These are phyloP conservation scores for Pituophis catenifer DNA, from an alignment of 2,113 vertebrate species.

Conservation along the genomic window DNA sequence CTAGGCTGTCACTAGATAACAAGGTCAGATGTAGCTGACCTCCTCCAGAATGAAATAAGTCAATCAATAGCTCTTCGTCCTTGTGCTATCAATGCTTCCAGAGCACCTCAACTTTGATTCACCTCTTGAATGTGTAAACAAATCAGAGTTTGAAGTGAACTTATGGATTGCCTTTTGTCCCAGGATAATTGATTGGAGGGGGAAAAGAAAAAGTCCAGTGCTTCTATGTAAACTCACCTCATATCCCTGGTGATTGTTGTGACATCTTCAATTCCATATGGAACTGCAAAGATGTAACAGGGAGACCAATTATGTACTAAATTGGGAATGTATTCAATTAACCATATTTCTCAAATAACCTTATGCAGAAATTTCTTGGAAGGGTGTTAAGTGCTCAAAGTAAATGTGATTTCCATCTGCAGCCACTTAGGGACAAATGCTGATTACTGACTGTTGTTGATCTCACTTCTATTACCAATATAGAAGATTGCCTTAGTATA, in stretches of 20 bases:
- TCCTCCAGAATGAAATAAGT: neutral
- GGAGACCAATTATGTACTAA: conserved; percentile 58
- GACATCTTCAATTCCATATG: conserved; percentile 55
- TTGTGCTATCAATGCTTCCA: neutral
- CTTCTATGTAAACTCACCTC: neutral
- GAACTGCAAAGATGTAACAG: conserved; percentile 59
- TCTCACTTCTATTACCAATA: neutral
- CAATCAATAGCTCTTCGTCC: neutral
- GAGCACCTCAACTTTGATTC: conserved; percentile 13
- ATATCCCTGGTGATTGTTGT: conserved; percentile 16
- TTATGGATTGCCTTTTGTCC: conserved; percentile 3
- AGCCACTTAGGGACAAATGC: neutral
- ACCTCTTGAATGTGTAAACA: conserved; percentile 17
- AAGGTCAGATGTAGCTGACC: neutral
- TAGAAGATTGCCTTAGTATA: neutral
- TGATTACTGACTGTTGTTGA: neutral
- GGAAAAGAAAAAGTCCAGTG: neutral
- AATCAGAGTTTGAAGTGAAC: conserved; percentile 1
- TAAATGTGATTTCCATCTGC: neutral
- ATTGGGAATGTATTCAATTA: conserved; percentile 54
- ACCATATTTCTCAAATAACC: conserved; percentile 4
- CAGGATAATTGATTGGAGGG: conserved; percentile 10
- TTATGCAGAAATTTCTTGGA: neutral
- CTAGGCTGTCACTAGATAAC: neutral
- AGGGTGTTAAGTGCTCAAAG: neutral